Evolutionary conservation across 2,888 invertebrate genomes (phyloP), one percentile per base, ranked within the genome.

Genomic region (Hydraecia micacea): DNA sequence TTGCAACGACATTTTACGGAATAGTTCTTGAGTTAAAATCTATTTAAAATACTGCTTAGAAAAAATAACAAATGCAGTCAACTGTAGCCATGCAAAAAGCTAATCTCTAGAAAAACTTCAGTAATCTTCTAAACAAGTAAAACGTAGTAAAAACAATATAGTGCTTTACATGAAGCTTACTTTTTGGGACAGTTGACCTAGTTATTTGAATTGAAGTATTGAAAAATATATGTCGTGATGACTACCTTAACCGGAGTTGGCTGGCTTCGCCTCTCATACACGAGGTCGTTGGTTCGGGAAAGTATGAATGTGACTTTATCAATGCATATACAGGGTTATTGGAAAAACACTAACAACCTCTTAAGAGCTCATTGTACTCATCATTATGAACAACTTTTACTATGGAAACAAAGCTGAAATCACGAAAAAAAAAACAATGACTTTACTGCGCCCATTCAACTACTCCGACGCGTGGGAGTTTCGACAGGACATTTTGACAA

Each of bases 1-100:
- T 77, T 75, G 79, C 67, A 52, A 81, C 77, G 75, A 49, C 1
- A 28, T 6, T 80, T 85, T 63, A 71, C 81, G 74, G 83, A 73
- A 72, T 79, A 80, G 42, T 81, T 73, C 68, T 42, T 21, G 70
- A 46, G 21, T 80, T 85, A 58, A 79, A 71, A 62, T 70, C 28
- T 68, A 63, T 25, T 60, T 36, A 28, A 42, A 63, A 5, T n/a
- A 28, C 36, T 25, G 25, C 0, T 21, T 63, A 21, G 15, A 28
- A 67, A 77, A 73, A 75, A 73, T 71, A 76, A 69, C 60, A 76
- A 84, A 78, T 60, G 58, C 81, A 75, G 21, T 78, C 62, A 39
- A 77, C 74, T 66, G 68, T n/a, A 76, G n/a, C 72, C 11, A 52
- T 32, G n/a, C 55, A 81, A 65, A 83, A 25, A 79, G n/a, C 8